Conservation (phyloP, 1,140 invertebrate species). For the Brachionus rubens region DNA sequence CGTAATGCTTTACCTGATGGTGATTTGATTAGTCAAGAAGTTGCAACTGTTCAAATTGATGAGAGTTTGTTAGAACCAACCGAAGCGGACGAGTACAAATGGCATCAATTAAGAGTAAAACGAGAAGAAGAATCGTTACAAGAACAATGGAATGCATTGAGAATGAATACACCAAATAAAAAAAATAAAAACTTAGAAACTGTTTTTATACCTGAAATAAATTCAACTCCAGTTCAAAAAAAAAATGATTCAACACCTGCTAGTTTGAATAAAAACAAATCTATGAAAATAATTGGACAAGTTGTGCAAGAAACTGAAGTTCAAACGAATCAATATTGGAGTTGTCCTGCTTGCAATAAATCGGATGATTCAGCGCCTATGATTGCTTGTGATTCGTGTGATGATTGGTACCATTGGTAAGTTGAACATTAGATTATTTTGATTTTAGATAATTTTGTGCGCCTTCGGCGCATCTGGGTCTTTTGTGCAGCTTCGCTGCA, state of each 20-base stretch:
- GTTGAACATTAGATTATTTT: no score
- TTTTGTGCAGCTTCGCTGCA: no score
- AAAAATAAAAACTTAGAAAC: neutral
- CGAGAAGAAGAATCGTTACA: constrained; percentile 24
- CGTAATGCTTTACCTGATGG: neutral
- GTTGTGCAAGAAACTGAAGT: constrained; percentile 38
- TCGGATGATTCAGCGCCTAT: constrained; percentile 15
- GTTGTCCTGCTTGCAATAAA: constrained; percentile 18
- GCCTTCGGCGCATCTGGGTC: no score
- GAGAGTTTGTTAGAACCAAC: neutral
- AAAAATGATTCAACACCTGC: neutral
- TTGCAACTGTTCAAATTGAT: neutral
- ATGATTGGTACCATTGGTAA: constrained; percentile 43
- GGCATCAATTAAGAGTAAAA: constrained; percentile 25
- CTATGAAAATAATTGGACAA: constrained; percentile 43
- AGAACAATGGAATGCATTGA: constrained; percentile 9
- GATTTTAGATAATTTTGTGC: no score
- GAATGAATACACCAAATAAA: constrained; percentile 3
- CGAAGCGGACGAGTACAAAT: constrained; percentile 12
- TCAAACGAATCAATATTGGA: constrained; percentile 25
- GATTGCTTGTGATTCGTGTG: constrained; percentile 43
- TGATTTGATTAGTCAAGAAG: neutral
- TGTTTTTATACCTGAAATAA: neutral
- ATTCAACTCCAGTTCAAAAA: neutral
- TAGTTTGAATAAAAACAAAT: neutral